Base-by-base conservation (phyloP, 2,888 invertebrate species). In the Pelosia muscerda region DNA sequence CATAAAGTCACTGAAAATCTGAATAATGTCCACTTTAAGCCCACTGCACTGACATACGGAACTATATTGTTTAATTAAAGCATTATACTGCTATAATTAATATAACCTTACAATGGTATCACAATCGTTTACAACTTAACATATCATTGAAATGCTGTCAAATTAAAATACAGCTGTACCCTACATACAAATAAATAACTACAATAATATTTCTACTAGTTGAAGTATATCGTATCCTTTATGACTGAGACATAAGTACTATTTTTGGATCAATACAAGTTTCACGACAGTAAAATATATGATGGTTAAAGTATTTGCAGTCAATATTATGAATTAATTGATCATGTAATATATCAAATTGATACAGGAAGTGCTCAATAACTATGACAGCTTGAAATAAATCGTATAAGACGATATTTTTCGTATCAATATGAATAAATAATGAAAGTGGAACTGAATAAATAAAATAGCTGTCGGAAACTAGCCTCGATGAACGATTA, bases 121-220 rank as follows among this genome's bases (percentile, higher is more conserved):
- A 76, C 73, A 71, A 74, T 75, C 71, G 72, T 79, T 76, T 70
- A 82, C 70, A 78, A 74, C 75, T 69, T 65, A 77, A 81, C 78
- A 82, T 81, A 81, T 83, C 77, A 81, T 79, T 66, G 66, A 66
- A 73, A 75, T 71, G 73, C 84, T 83, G 84, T 83, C 84, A 82
- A 78, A 82, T 82, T 83, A 80, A 77, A 79, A 81, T 74, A 72
- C 78, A 75, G 77, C 80, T 81, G 81, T 76, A 77, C 72, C 81
- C 84, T 77, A 84, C 77, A 77, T 80, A 75, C 70, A 68, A 71
- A 61, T 55, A 28, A 5, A 67, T 59, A 6, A 63, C 68, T 54
- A 68, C 58, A n/a, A 5, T 71, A 28, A 0, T 23, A 3, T 60
- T 26, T 53, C 19, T 5, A 6, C 31, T 10, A n/a, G 15, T 10